phyloP scores from a whole-genome alignment of 2,797 vertebrate genomes.

The Synaphobranchus kaupii region DNA sequence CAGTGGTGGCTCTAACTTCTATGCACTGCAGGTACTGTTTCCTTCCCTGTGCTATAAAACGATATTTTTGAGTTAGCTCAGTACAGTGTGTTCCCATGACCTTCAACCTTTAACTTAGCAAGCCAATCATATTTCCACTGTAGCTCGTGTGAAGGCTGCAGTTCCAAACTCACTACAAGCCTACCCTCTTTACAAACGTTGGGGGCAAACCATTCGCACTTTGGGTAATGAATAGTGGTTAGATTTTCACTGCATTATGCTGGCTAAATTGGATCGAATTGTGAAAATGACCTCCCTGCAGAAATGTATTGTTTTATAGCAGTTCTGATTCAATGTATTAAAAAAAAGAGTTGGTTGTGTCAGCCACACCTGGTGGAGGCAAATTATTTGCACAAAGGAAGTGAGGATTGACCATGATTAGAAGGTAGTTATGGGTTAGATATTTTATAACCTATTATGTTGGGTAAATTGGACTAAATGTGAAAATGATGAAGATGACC shows the following conservation, averaged over 20 bases:
- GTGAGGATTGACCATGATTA: background rate
- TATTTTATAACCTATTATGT: background rate
- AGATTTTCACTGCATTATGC: background rate
- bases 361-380: background rate
- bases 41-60: background rate
- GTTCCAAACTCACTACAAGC: no score
- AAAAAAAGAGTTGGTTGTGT: background rate
- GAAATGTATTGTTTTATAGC: background rate
- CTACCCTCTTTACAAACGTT: background rate
- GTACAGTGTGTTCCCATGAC: no score
- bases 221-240: background rate
- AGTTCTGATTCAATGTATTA: background rate
- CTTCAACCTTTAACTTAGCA: no score
- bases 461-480: background rate
- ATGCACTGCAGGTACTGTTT: background rate
- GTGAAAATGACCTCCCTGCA: background rate
- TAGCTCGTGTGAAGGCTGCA: no score
- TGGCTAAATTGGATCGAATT: no score
- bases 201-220: background rate
- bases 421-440: background rate
- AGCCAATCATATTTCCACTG: no score
- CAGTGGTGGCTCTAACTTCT: no score
- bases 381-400: background rate
- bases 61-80: background rate
- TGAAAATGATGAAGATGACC: conserved; percentile 53